These are phyloP conservation scores for Leptodactylus fuscus DNA, from an alignment of 2,113 vertebrate species.

Conservation along the genomic window DNA sequence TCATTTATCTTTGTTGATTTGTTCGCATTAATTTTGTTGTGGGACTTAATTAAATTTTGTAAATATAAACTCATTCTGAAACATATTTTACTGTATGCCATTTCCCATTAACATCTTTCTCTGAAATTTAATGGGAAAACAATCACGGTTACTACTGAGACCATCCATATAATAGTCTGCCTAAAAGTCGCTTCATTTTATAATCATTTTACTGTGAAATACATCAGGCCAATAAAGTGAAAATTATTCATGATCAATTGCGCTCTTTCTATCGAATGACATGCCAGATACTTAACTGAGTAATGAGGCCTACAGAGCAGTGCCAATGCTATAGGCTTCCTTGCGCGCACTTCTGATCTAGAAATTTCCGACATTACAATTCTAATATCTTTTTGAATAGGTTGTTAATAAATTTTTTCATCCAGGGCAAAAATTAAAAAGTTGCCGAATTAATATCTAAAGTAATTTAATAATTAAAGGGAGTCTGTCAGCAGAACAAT, in stretches of 20 bases:
- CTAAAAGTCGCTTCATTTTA: neutral
- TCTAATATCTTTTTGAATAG: neutral
- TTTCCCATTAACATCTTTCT: conserved; percentile 57
- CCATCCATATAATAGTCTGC: neutral
- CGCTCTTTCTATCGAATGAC: neutral
- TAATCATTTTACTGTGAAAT: conserved; percentile 51
- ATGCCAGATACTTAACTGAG: neutral
- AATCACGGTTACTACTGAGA: conserved; percentile 42
- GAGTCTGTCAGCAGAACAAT: too few relatives aligned
- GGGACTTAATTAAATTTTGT: conserved; percentile 56
- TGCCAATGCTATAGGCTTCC: neutral
- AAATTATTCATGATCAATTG: conserved; percentile 56
- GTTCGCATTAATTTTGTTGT: conserved; percentile 54
- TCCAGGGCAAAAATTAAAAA: neutral
- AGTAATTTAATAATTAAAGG: neutral
- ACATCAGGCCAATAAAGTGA: conserved; percentile 34
- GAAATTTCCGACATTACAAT: neutral
- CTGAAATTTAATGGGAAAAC: conserved; percentile 54
- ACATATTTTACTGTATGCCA: conserved; percentile 53
- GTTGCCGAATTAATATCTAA: neutral
- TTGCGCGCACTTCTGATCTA: neutral
- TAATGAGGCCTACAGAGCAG: neutral
- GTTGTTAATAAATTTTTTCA: neutral
- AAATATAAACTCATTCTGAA: conserved; percentile 54
- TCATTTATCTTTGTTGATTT: conserved; percentile 57